Percentiles rank a stretch among this genome's conserved stretches.
phyloP scores from a whole-genome alignment of 2,888 invertebrate species.

The Chloroclystis v-ata region DNA sequence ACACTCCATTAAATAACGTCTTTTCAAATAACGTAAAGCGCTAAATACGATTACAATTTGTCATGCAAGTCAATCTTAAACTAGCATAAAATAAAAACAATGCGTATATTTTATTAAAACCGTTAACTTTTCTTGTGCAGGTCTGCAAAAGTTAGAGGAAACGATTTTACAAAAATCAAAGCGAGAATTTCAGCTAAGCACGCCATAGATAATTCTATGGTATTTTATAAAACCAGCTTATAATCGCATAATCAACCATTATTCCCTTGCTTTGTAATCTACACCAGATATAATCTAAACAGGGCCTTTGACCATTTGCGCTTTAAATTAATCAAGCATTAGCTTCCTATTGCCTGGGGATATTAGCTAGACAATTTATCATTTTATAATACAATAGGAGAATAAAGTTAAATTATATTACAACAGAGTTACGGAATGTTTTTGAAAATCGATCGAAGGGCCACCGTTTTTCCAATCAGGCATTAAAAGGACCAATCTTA shows the following conservation, averaged over 20 bases:
- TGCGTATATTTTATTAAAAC: too few species aligned
- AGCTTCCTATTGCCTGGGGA: slow-evolving; percentile 20
- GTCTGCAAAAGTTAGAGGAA: slow-evolving; percentile 13
- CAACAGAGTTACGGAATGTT: too few species aligned
- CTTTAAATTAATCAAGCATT: slow-evolving; percentile 23
- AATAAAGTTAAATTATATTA: too few species aligned
- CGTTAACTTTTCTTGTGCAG: too few species aligned
- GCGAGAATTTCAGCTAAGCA: slow-evolving; percentile 7
- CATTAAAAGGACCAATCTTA: too few species aligned
- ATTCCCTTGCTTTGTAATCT: slow-evolving; percentile 10
- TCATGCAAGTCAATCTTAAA: too few species aligned
- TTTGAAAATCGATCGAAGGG: too few species aligned
- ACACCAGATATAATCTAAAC: slow-evolving; percentile 24
- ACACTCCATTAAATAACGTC: too few species aligned
- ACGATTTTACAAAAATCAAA: slow-evolving; percentile 10
- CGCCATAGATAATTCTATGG: background rate
- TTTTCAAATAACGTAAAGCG: too few species aligned
- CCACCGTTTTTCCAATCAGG: too few species aligned
- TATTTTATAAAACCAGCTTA: slow-evolving; percentile 12
- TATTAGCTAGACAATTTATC: slow-evolving; percentile 9
- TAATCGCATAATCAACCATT: slow-evolving; percentile 5
- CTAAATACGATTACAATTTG: too few species aligned
- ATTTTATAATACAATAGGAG: slow-evolving; percentile 1
- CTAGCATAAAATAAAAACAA: too few species aligned
- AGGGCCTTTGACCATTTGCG: slow-evolving; percentile 23